Base-by-base conservation (phyloP, 2,113 vertebrate genomes). In the Strix uralensis region DNA sequence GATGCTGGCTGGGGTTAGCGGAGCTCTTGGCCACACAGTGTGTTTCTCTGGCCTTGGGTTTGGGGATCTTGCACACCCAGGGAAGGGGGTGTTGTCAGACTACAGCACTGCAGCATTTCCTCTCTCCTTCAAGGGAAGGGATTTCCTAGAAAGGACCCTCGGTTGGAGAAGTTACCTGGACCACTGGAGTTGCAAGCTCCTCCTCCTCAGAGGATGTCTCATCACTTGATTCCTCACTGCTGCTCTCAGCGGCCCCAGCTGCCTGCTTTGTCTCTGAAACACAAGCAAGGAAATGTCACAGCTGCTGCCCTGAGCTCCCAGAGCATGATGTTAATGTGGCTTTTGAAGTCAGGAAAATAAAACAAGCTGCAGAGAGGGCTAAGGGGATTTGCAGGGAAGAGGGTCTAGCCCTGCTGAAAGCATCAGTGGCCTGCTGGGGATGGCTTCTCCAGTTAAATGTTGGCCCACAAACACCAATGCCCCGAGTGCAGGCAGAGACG, bases 161-260 rank as follows among this genome's bases (percentile, higher is more conserved):
- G 20, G 54, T 3, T 82, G 51, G 47, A 89, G 69, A 73, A 42
- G 32, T 93, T 98, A 98, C 98, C 97, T 98, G 98, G n/a, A 95
- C 6, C 0, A 8, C 17, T 78, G 96, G 59, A 85, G 73, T 4
- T 55, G 44, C 42, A 47, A 75, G 63, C 61, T 97, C 96, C 62
- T 97, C 96, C 62, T 97, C 96, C 40, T 97, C 96, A 1, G 85
- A 83, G 32, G 98, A 97, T 1, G 98, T 97, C 88, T 98, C 98
- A 81, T 98, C 97, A 5, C 97, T 98, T 1, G 98, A 98, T 46
- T 97, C 98, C 75, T 98, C 98, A 22, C 96, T 98, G 97, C 97
- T 98, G 72, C 94, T 98, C 71, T 94, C n/a, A 4, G 75, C 23
- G 4, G 84, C 47, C 75, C 46, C 96, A 89, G 63, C 70, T 1